Percentiles rank a stretch among this genome's conserved stretches.
Conservation (phyloP, 2,888 invertebrate genomes). For the Temnothorax ravouxi region DNA sequence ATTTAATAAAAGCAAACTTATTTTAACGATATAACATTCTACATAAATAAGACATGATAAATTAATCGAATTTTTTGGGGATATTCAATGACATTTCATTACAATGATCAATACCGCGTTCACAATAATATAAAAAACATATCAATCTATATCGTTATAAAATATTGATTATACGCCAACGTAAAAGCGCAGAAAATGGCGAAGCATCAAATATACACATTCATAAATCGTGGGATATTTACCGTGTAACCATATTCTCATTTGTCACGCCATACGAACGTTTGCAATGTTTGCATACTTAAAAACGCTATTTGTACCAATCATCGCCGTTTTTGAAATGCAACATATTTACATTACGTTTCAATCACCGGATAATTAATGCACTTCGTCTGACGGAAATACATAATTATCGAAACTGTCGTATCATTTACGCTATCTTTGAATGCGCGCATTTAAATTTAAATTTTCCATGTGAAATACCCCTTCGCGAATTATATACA, state of each 20-base stretch:
- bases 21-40: neutral
- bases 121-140: constrained; percentile 34
- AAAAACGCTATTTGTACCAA: constrained; percentile 52
- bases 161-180: constrained; percentile 43
- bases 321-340: constrained; percentile 48
- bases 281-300: constrained; percentile 48
- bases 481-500: neutral
- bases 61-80: neutral
- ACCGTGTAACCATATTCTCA: constrained; percentile 50
- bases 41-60: neutral
- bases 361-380: constrained; percentile 50
- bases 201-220: constrained; percentile 38
- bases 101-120: constrained; percentile 2
- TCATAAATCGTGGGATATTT: constrained; percentile 48
- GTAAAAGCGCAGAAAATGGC: constrained; percentile 48
- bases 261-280: constrained; percentile 42
- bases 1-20: constrained; percentile 6
- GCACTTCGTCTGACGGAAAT: constrained; percentile 42
- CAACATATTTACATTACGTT: constrained; percentile 48
- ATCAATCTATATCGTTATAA: constrained; percentile 35
- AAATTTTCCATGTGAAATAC: neutral
- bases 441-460: neutral
- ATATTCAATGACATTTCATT: constrained; percentile 3
- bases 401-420: constrained; percentile 42
- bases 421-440: neutral